Conservation (phyloP, 2,888 invertebrate species). For the Mamestra brassicae region DNA sequence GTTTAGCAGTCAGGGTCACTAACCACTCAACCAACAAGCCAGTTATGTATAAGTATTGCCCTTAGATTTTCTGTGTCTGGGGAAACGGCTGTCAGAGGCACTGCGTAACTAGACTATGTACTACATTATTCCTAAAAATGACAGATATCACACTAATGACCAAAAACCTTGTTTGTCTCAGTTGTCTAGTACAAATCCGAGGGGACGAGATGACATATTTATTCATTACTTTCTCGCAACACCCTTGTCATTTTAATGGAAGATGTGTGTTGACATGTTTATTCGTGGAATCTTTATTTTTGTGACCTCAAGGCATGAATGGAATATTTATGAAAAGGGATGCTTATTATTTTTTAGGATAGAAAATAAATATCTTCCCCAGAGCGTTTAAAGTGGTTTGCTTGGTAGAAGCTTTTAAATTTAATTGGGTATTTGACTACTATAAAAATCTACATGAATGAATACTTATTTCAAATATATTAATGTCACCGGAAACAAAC, state of each 20-base stretch:
- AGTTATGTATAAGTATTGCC: no score
- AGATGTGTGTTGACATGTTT: conserved; percentile 39
- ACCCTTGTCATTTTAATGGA: conserved; percentile 45
- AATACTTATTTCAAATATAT: no score
- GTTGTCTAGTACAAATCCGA: conserved; percentile 27
- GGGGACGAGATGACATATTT: conserved; percentile 20
- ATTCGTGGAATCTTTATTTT: conserved; percentile 6
- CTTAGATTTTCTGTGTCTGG: neutral
- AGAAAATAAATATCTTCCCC: neutral
- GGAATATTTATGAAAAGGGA: neutral
- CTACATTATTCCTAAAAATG: neutral
- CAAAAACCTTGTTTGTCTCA: conserved; percentile 25
- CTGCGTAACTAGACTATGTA: no score
- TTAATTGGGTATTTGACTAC: no score
- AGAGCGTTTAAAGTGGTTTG: neutral
- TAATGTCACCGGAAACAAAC: no score
- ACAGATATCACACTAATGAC: conserved; percentile 3
- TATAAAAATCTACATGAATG: no score
- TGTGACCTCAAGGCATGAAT: neutral
- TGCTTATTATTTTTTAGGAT: neutral
- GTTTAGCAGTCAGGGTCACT: no score
- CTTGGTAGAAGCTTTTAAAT: no score
- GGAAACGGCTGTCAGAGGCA: no score
- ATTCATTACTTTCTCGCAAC: conserved; percentile 50
- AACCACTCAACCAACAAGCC: no score